Evolutionary conservation across 2,113 vertebrate species (phyloP).

Genomic region (Erythrocercus mccallii): DNA sequence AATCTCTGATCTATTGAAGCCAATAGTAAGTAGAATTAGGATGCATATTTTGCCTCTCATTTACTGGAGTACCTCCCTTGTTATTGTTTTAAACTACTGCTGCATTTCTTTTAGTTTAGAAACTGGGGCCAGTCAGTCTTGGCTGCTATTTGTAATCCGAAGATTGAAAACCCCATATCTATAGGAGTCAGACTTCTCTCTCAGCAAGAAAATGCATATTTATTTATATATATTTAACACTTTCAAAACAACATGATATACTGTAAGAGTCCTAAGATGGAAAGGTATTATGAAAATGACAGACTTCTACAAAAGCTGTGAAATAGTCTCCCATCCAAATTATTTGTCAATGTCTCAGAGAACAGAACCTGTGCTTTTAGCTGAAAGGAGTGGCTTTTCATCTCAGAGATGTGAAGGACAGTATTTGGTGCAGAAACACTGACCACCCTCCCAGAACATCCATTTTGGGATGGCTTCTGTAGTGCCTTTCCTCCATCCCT

Average conservation of each 20-base stretch:
- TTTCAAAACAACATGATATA: background rate
- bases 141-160: background rate
- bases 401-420: background rate
- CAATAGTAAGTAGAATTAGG: background rate
- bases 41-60: background rate
- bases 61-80: background rate
- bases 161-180: background rate
- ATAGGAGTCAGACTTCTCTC: background rate
- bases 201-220: background rate
- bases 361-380: background rate
- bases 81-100: background rate
- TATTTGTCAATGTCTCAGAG: background rate
- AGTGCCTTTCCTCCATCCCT: background rate
- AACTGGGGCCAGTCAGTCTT: background rate
- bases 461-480: background rate
- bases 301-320: background rate
- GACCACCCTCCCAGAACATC: background rate
- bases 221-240: background rate
- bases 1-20: background rate
- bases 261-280: background rate
- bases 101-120: background rate
- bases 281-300: background rate
- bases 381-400: background rate
- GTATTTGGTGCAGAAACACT: background rate
- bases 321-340: background rate